Conservation (phyloP, 2,888 invertebrate species). For the Zeuzera pyrina region DNA sequence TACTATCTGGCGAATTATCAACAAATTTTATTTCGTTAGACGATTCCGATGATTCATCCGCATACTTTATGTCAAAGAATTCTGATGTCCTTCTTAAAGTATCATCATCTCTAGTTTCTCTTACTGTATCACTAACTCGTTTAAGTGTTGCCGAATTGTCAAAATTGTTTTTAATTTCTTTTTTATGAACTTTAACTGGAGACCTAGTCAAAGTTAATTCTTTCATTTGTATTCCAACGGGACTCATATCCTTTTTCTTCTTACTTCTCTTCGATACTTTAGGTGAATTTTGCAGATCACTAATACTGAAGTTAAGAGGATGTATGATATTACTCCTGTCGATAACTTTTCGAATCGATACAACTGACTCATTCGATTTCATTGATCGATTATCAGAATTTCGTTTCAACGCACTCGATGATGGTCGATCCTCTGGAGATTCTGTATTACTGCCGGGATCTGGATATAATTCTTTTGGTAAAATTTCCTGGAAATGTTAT, state of each 20-base stretch:
- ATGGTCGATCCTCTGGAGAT: slow-evolving; percentile 74
- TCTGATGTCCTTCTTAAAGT: slow-evolving; percentile 70
- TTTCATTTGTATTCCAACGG: slow-evolving; percentile 52
- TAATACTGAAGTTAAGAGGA: slow-evolving; percentile 64
- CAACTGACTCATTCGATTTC: slow-evolving; percentile 50
- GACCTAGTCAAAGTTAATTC: slow-evolving; percentile 51
- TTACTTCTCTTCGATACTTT: slow-evolving; percentile 43
- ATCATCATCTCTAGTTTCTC: slow-evolving; percentile 74
- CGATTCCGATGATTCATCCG: slow-evolving; percentile 77
- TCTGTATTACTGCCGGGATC: slow-evolving; percentile 79
- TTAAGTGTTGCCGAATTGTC: slow-evolving; percentile 62
- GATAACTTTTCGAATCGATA: slow-evolving; percentile 42
- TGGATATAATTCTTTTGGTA: slow-evolving; percentile 58
- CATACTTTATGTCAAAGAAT: slow-evolving; percentile 79
- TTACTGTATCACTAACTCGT: slow-evolving; percentile 76
- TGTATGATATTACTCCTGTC: slow-evolving; percentile 61
- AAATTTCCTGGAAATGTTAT: slow-evolving; percentile 67
- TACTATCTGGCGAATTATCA: slow-evolving; percentile 64
- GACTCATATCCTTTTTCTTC: slow-evolving; percentile 42
- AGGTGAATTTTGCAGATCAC: slow-evolving; percentile 58
- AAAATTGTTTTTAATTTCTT: slow-evolving; percentile 34
- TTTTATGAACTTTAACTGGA: slow-evolving; percentile 50
- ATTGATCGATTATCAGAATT: slow-evolving; percentile 38
- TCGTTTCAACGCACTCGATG: slow-evolving; percentile 53
- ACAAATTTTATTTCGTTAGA: slow-evolving; percentile 63